Evolutionary conservation across 1,140 invertebrate genomes (phyloP).

Genomic region (Mizuhopecten yessoensis): DNA sequence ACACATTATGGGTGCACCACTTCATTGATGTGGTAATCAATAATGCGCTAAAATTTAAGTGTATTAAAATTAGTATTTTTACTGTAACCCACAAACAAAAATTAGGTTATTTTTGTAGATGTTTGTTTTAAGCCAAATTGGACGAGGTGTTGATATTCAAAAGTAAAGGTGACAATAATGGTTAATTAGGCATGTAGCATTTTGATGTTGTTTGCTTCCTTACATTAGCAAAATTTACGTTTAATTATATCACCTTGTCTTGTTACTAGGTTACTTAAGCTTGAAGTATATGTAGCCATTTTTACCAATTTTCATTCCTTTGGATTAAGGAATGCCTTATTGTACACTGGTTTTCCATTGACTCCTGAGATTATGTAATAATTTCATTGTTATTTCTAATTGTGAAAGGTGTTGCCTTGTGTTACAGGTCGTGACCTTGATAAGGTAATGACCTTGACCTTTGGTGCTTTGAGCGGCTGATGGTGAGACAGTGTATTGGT

Average conservation of each 20-base stretch:
- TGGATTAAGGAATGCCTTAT: not conserved
- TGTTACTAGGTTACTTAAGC: too few relatives aligned
- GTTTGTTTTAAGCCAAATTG: not conserved
- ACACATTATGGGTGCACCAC: too few relatives aligned
- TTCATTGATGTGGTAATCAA: not conserved
- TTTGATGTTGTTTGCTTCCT: not conserved
- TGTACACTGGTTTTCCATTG: not conserved
- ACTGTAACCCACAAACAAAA: too few relatives aligned
- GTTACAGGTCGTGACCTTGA: not conserved
- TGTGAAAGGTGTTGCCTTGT: slow-evolving; percentile 5
- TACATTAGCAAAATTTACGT: not conserved
- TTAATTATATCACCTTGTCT: not conserved
- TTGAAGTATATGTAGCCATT: not conserved
- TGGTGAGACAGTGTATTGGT: not conserved
- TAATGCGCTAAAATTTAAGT: not conserved
- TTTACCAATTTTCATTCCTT: not conserved
- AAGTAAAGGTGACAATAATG: not conserved
- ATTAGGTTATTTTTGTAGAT: too few relatives aligned
- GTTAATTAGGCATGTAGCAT: not conserved
- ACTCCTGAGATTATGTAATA: not conserved
- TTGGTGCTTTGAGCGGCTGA: not conserved
- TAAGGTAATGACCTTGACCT: slow-evolving; percentile 15
- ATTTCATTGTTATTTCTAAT: not conserved
- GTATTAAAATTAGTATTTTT: too few relatives aligned
- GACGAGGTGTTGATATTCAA: not conserved